phyloP scores from a whole-genome alignment of 2,888 invertebrate genomes.

The Euspilapteryx auroguttella region DNA sequence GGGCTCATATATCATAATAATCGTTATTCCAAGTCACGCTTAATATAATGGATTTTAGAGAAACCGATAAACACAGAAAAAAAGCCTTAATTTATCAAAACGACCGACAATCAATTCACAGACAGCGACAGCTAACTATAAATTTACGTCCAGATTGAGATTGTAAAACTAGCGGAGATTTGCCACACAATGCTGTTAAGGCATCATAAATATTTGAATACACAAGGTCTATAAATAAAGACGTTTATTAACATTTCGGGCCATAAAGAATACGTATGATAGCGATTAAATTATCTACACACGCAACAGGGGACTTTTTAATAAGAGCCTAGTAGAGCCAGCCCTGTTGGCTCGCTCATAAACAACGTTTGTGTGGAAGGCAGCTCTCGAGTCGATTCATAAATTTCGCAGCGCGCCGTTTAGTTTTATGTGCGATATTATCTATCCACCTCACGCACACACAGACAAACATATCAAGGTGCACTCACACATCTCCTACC shows the following conservation, averaged over 20 bases:
- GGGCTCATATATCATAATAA: slow-evolving; percentile 17
- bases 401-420: slow-evolving; percentile 51
- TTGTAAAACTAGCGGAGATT: too few species aligned
- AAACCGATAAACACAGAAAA: neutral
- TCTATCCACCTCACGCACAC: slow-evolving; percentile 35
- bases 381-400: slow-evolving; percentile 48
- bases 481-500: slow-evolving; percentile 10
- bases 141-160: too few species aligned
- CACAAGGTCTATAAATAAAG: neutral
- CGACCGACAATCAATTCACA: too few species aligned
- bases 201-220: slow-evolving; percentile 1
- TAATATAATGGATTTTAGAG: slow-evolving; percentile 1
- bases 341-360: slow-evolving; percentile 40
- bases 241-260: neutral
- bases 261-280: slow-evolving; percentile 32
- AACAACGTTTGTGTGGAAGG: slow-evolving; percentile 58
- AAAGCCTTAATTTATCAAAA: neutral
- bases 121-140: too few species aligned
- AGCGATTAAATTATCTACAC: slow-evolving; percentile 31
- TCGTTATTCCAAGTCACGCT: slow-evolving; percentile 7
- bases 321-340: slow-evolving; percentile 14
- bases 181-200: too few species aligned
- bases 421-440: slow-evolving; percentile 51
- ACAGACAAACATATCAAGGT: slow-evolving; percentile 6
- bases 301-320: slow-evolving; percentile 32